Conservation (phyloP, 2,113 vertebrate genomes). For the Colinus virginianus region DNA sequence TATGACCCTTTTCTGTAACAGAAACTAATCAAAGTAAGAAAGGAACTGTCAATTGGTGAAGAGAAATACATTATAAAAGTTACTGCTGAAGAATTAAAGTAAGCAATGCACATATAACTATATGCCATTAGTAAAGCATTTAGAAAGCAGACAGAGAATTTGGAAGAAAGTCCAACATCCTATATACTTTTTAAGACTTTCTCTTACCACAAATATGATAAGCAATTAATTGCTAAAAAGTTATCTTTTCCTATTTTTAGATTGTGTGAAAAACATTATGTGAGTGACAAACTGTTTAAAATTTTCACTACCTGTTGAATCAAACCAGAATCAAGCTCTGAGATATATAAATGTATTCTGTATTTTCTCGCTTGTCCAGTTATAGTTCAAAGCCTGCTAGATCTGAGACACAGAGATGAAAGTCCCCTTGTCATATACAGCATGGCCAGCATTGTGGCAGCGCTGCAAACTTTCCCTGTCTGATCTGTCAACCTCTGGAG, state of each 20-base stretch:
- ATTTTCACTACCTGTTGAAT: neutral
- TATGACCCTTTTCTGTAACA: neutral
- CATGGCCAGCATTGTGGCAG: neutral
- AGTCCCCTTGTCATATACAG: neutral
- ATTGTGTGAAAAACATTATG: neutral
- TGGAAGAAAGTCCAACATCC: neutral
- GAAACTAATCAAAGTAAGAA: neutral
- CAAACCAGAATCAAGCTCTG: neutral
- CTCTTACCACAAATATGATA: neutral
- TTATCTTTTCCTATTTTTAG: neutral
- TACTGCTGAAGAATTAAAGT: neutral
- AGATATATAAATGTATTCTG: conserved; percentile 19
- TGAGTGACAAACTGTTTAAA: neutral
- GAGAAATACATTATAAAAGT: neutral
- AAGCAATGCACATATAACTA: neutral
- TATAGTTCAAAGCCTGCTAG: conserved; percentile 18
- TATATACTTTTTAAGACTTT: neutral
- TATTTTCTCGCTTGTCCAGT: conserved; percentile 9
- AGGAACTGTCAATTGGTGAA: neutral
- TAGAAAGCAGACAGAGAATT: neutral
- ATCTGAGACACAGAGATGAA: neutral
- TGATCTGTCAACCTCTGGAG: conserved; percentile 43
- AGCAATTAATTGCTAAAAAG: neutral
- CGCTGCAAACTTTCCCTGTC: conserved; percentile 19
- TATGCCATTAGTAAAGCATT: neutral